These are phyloP conservation scores for Aleiodes leptofemur DNA, from an alignment of 2,888 invertebrate species.

Conservation along the genomic window DNA sequence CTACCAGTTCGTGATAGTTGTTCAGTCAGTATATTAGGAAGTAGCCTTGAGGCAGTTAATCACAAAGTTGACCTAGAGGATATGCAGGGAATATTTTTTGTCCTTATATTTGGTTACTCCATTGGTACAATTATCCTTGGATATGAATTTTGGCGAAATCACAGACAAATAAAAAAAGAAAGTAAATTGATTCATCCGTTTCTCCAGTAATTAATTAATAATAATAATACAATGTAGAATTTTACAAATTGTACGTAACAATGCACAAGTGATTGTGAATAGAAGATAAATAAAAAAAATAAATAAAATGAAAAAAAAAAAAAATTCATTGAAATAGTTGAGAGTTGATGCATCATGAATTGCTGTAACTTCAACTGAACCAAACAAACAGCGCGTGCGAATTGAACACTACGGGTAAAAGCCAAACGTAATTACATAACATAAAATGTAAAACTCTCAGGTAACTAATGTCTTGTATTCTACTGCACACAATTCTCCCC, in stretches of 20 bases:
- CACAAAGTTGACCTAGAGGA: slow-evolving; percentile 92
- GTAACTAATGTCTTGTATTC: slow-evolving; percentile 29
- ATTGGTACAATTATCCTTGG: slow-evolving; percentile 75
- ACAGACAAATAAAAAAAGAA: slow-evolving; percentile 72
- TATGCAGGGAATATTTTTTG: slow-evolving; percentile 95
- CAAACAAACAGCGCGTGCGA: slow-evolving; percentile 42
- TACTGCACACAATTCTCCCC: slow-evolving; percentile 38
- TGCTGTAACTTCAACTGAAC: slow-evolving; percentile 40
- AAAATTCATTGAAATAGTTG: slow-evolving; percentile 20
- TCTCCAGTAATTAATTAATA: slow-evolving; percentile 57
- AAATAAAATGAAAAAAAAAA: neutral
- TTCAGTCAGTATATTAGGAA: slow-evolving; percentile 78
- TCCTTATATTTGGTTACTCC: slow-evolving; percentile 84
- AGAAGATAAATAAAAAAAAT: too few species aligned
- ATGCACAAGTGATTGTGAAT: neutral
- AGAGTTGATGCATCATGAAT: slow-evolving; percentile 32
- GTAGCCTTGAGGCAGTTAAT: slow-evolving; percentile 84
- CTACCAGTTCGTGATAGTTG: slow-evolving; percentile 88
- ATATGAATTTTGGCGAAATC: slow-evolving; percentile 76
- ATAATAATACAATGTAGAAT: neutral
- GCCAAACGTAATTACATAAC: slow-evolving; percentile 43
- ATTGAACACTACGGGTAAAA: slow-evolving; percentile 37
- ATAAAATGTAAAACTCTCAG: slow-evolving; percentile 42
- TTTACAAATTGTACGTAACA: slow-evolving; percentile 7
- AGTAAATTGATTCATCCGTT: slow-evolving; percentile 77